A percentile compares a stretch with the other conserved stretches of the same genome.
Conservation (phyloP, 1,140 invertebrate species). For the Antheraea pernyi region DNA sequence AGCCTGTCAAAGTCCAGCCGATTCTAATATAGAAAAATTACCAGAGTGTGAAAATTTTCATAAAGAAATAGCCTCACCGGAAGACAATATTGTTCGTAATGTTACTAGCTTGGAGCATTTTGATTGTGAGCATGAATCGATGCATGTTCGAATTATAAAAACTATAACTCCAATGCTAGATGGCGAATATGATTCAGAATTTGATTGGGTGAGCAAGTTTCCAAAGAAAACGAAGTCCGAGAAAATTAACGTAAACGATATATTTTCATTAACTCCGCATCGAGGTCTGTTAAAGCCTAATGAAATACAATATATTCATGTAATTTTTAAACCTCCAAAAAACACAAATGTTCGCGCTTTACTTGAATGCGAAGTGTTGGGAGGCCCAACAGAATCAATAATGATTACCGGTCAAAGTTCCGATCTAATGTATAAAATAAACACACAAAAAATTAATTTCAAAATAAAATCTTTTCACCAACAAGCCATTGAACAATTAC, state of each 20-base stretch:
- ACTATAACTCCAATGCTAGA: constrained; percentile 56
- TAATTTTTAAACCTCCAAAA: constrained; percentile 54
- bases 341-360: constrained; percentile 55
- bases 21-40: constrained; percentile 5
- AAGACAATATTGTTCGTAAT: background rate
- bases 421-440: constrained; percentile 59
- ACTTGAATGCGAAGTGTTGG: constrained; percentile 67
- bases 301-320: constrained; percentile 58
- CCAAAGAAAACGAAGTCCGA: constrained; percentile 34
- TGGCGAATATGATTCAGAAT: constrained; percentile 39
- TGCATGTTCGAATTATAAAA: constrained; percentile 40
- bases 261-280: constrained; percentile 54
- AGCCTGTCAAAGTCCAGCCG: background rate
- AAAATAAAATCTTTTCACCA: constrained; percentile 71
- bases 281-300: constrained; percentile 59
- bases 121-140: background rate
- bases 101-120: constrained; percentile 1
- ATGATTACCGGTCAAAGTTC: constrained; percentile 61
- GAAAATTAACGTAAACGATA: constrained; percentile 42
- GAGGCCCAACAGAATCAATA: constrained; percentile 59
- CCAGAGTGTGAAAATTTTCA: constrained; percentile 9
- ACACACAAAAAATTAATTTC: constrained; percentile 56
- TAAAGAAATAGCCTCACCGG: constrained; percentile 9
- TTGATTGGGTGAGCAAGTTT: constrained; percentile 61
- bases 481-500: constrained; percentile 52